A percentile compares a stretch with the other conserved stretches of the same genome.
Evolutionary conservation across 37 sponge, comb jelly and placozoan species (phyloP).

Genomic region (Sycon ciliatum): DNA sequence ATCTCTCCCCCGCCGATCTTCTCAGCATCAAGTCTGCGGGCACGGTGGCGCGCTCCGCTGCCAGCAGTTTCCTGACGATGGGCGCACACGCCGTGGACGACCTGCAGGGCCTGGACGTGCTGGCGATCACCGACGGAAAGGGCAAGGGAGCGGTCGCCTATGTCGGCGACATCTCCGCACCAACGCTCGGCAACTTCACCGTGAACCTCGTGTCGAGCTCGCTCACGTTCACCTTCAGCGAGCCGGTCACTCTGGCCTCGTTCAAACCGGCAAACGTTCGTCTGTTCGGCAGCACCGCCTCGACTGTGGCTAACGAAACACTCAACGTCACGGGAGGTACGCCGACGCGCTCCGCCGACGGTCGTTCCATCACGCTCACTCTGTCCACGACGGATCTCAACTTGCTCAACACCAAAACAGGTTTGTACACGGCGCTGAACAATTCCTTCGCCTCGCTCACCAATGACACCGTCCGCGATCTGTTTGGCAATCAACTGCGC

Average conservation of each 20-base stretch:
- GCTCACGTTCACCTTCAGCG: constrained; percentile 54
- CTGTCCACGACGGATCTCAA: constrained; percentile 48
- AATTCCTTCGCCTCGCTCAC: constrained; percentile 47
- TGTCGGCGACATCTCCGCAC: constrained; percentile 37
- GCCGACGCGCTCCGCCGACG: constrained; percentile 49
- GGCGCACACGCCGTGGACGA: constrained; percentile 41
- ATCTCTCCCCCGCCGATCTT: constrained; percentile 31
- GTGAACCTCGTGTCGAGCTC: constrained; percentile 62
- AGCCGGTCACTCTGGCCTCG: constrained; percentile 53
- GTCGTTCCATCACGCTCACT: constrained; percentile 41
- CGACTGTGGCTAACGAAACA: no score
- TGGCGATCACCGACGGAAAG: constrained; percentile 37
- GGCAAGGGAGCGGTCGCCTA: constrained; percentile 43
- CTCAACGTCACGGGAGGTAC: constrained; percentile 51
- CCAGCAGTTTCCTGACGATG: constrained; percentile 59
- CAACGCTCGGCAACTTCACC: constrained; percentile 35
- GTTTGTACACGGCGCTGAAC: no score
- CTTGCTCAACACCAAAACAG: no score
- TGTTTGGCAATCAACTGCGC: constrained; percentile 46
- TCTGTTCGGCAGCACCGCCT: no score
- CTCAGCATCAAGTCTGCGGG: constrained; percentile 50
- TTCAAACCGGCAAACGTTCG: constrained; percentile 28
- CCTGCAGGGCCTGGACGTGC: constrained; percentile 32
- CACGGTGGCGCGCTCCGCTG: constrained; percentile 32
- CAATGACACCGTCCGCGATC: constrained; percentile 36